phyloP scores from a whole-genome alignment of 2,113 vertebrate species.

The Syngnathus scovelli region DNA sequence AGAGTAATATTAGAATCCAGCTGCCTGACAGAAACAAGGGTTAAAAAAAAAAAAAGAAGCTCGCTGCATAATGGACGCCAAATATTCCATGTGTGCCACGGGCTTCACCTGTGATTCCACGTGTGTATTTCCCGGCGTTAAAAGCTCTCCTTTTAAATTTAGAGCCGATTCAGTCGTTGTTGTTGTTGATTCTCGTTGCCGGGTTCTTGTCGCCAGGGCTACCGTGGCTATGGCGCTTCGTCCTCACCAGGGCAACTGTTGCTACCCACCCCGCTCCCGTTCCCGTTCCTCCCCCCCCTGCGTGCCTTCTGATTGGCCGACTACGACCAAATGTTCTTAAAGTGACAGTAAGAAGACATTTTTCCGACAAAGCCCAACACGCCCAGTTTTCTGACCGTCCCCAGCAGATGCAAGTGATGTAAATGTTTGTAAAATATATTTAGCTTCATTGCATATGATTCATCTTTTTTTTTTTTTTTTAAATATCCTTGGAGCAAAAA shows the following conservation, averaged over 20 bases:
- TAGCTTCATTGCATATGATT: no score
- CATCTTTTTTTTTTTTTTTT: no score
- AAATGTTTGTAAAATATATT: not conserved
- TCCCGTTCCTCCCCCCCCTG: constrained; percentile 50
- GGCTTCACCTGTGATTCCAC: constrained; percentile 70
- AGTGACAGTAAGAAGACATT: constrained; percentile 22
- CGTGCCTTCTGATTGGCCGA: constrained; percentile 57
- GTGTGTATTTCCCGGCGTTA: constrained; percentile 64
- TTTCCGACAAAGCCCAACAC: constrained; percentile 34
- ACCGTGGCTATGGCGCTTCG: constrained; percentile 98
- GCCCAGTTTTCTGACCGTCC: constrained; percentile 31
- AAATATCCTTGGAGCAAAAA: no score
- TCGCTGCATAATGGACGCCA: constrained; percentile 47
- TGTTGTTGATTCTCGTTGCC: constrained; percentile 96
- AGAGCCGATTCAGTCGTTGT: constrained; percentile 73
- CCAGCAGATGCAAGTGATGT: not conserved
- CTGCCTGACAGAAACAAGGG: constrained; percentile 57
- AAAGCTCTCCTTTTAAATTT: constrained; percentile 66
- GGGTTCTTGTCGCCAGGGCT: constrained; percentile 98
- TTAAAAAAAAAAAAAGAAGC: constrained; percentile 46
- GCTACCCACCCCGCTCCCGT: constrained; percentile 83
- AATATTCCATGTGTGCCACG: constrained; percentile 41
- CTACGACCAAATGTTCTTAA: constrained; percentile 44
- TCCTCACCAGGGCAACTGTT: constrained; percentile 99
- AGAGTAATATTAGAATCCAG: constrained; percentile 49